Evolutionary conservation across 30 jellyfish, hydroid and myxozoan species (phyloP).

Genomic region (Hydractinia echinata): DNA sequence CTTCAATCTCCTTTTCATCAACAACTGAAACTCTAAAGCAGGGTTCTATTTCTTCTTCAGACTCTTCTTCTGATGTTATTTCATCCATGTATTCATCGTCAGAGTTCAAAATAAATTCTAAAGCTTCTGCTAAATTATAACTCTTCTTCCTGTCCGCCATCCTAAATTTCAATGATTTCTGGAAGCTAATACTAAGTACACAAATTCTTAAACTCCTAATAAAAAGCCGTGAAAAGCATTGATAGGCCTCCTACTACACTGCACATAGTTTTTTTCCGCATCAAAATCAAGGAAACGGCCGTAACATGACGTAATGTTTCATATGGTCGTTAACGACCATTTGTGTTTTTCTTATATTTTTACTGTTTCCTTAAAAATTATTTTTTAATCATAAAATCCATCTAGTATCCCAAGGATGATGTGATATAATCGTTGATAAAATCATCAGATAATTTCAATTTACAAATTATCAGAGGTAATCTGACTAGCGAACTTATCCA

Average conservation of each 20-base stretch:
- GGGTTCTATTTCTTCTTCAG: not conserved
- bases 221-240: not conserved
- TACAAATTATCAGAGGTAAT: no score
- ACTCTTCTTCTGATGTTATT: not conserved
- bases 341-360: no score
- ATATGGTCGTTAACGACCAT: conserved; percentile 12
- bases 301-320: conserved; percentile 8
- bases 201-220: not conserved
- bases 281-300: not conserved
- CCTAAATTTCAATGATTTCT: not conserved
- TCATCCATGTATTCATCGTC: not conserved
- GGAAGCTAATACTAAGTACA: not conserved
- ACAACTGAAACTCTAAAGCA: not conserved
- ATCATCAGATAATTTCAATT: no score
- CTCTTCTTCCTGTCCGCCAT: conserved; percentile 13
- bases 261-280: conserved; percentile 3
- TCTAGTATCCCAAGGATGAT: no score
- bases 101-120: not conserved
- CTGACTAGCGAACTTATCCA: no score
- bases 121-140: conserved; percentile 1
- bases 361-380: no score
- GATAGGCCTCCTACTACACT: not conserved
- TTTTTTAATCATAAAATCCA: no score
- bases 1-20: not conserved
- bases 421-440: no score